A percentile compares a stretch with the other conserved stretches of the same genome.
Evolutionary conservation across 2,113 vertebrate species (phyloP).

Genomic region (Psephotus haematonotus): DNA sequence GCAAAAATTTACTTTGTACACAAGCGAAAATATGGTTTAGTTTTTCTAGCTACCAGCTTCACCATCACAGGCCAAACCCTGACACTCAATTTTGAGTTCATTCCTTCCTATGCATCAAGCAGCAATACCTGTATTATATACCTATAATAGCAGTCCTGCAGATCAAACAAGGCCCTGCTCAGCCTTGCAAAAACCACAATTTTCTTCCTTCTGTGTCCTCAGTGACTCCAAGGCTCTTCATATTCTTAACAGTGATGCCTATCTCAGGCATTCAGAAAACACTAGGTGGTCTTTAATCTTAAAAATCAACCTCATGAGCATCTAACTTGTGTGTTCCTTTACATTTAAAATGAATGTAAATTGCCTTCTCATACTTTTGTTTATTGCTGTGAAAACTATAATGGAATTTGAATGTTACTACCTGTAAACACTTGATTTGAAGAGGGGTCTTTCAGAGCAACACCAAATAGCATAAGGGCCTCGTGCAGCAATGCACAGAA

Average conservation of each 20-base stretch:
- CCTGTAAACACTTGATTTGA: neutral
- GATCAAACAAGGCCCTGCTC: neutral
- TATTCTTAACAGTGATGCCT: neutral
- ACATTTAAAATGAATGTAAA: neutral
- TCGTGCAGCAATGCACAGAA: neutral
- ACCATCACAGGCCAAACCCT: neutral
- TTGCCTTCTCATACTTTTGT: neutral
- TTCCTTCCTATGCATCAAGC: neutral
- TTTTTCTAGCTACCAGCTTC: neutral
- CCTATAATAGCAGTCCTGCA: neutral
- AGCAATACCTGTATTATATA: neutral
- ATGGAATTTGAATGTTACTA: neutral
- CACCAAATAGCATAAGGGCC: neutral
- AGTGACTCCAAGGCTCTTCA: neutral
- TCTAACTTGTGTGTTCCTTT: neutral
- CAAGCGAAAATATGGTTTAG: neutral
- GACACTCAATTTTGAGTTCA: neutral
- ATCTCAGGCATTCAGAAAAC: neutral
- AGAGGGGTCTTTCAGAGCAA: neutral
- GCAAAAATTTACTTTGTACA: neutral
- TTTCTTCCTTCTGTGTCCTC: neutral
- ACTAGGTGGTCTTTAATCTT: neutral
- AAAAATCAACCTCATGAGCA: neutral
- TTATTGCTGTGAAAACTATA: neutral
- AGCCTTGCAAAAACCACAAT: neutral